Conservation (phyloP, 1,140 invertebrate species). For the Lamellibrachia luymesi region DNA sequence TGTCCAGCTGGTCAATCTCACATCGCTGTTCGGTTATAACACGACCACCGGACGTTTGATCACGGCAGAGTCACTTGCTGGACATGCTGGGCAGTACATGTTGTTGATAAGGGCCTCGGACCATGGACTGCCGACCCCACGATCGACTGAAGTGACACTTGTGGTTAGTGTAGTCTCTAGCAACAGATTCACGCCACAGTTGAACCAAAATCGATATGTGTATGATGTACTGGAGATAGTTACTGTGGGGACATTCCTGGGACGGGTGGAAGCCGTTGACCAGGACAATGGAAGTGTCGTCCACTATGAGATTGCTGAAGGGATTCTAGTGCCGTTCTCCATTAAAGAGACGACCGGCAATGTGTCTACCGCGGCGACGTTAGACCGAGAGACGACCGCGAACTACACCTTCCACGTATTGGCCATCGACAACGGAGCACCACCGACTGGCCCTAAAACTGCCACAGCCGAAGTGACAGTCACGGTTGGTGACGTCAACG, state of each 20-base stretch:
- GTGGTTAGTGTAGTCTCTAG: conserved; percentile 80
- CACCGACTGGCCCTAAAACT: conserved; percentile 64
- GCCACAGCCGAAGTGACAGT: conserved; percentile 66
- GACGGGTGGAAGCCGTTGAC: conserved; percentile 24
- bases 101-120: conserved; percentile 73
- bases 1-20: not conserved
- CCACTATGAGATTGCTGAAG: not conserved
- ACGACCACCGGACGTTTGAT: not conserved
- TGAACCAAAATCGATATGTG: conserved; percentile 72
- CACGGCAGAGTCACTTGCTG: not conserved
- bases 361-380: conserved; percentile 74
- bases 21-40: not conserved
- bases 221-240: conserved; percentile 82
- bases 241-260: conserved; percentile 61
- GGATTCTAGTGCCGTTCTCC: conserved; percentile 32
- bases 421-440: conserved; percentile 79
- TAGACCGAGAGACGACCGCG: conserved; percentile 80
- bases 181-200: conserved; percentile 71
- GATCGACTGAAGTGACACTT: conserved; percentile 69
- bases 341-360: conserved; percentile 66
- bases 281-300: not conserved
- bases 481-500: conserved; percentile 87
- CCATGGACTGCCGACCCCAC: conserved; percentile 75
- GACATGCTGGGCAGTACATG: not conserved
- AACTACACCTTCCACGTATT: conserved; percentile 79